Percentiles rank a stretch among this genome's conserved stretches.
phyloP scores from a whole-genome alignment of 2,888 invertebrate species.

The Drosophila infuscata region DNA sequence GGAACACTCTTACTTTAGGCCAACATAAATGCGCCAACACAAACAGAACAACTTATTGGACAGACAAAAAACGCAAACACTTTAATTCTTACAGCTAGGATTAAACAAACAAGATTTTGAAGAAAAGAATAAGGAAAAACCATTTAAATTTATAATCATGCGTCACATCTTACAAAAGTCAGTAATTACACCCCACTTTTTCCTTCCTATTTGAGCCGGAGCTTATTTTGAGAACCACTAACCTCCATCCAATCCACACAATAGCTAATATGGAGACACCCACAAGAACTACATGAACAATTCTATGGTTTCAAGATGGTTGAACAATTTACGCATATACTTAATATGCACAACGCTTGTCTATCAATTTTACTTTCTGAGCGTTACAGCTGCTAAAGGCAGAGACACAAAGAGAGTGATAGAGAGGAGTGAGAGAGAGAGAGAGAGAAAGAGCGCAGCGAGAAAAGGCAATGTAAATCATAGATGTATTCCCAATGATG shows the following conservation, averaged over 20 bases:
- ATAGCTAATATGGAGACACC: conserved; percentile 43
- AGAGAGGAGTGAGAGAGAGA: neutral
- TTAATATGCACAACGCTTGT: conserved; percentile 49
- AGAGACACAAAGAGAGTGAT: conserved; percentile 1
- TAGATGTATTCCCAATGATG: conserved; percentile 66
- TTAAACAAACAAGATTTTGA: conserved; percentile 25
- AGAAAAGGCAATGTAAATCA: conserved; percentile 60
- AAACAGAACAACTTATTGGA: conserved; percentile 47
- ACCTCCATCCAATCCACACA: conserved; percentile 49
- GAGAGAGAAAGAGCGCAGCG: neutral
- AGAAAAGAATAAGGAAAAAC: conserved; percentile 20
- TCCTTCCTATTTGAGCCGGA: conserved; percentile 53
- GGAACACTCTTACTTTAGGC: conserved; percentile 70
- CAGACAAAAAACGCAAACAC: conserved; percentile 40
- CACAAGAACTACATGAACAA: conserved; percentile 58
- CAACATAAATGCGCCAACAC: conserved; percentile 59
- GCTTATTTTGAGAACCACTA: conserved; percentile 57
- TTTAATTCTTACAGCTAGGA: conserved; percentile 50
- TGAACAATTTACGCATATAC: conserved; percentile 44
- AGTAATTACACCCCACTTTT: conserved; percentile 37
- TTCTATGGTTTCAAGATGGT: conserved; percentile 80
- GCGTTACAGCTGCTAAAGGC: conserved; percentile 43
- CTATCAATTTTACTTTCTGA: conserved; percentile 58
- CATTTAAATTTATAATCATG: conserved; percentile 44
- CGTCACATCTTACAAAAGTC: conserved; percentile 46